Evolutionary conservation across 2,888 invertebrate genomes (phyloP).

Genomic region (Tetanocera ferruginea): DNA sequence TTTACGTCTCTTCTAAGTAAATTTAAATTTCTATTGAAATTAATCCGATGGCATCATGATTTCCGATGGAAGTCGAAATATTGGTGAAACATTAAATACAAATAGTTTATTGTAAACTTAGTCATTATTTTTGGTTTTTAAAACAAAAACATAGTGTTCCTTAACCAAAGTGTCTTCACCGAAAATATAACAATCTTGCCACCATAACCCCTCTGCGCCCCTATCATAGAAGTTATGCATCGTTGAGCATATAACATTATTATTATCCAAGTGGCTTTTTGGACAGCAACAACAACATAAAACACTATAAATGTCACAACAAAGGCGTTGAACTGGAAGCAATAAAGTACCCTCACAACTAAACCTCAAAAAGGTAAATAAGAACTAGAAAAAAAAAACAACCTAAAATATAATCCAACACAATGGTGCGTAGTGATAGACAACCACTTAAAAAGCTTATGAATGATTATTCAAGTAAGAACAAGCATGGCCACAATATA

Average conservation of each 20-base stretch:
- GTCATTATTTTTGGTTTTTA: too few relatives aligned
- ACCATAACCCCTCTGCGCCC: too few relatives aligned
- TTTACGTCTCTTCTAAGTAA: too few relatives aligned
- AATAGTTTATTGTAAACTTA: too few relatives aligned
- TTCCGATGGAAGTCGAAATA: too few relatives aligned
- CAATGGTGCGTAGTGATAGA: slow-evolving; percentile 13
- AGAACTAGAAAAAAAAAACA: neutral
- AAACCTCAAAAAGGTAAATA: neutral
- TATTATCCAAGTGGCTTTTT: neutral
- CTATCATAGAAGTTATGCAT: neutral
- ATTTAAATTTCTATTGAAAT: too few relatives aligned
- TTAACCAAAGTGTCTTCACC: too few relatives aligned
- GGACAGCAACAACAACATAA: neutral
- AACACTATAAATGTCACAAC: slow-evolving; percentile 4
- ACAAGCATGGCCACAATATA: neutral
- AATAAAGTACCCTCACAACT: slow-evolving; percentile 16
- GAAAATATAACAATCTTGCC: too few relatives aligned
- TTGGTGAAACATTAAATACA: too few relatives aligned
- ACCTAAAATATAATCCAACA: slow-evolving; percentile 5
- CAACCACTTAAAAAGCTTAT: slow-evolving; percentile 26
- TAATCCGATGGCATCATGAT: too few relatives aligned
- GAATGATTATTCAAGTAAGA: neutral
- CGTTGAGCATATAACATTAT: slow-evolving; percentile 17
- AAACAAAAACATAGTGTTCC: too few relatives aligned
- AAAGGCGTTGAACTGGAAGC: slow-evolving; percentile 17